Conservation (phyloP, 2,888 invertebrate species). For the Eupithecia centaureata region DNA sequence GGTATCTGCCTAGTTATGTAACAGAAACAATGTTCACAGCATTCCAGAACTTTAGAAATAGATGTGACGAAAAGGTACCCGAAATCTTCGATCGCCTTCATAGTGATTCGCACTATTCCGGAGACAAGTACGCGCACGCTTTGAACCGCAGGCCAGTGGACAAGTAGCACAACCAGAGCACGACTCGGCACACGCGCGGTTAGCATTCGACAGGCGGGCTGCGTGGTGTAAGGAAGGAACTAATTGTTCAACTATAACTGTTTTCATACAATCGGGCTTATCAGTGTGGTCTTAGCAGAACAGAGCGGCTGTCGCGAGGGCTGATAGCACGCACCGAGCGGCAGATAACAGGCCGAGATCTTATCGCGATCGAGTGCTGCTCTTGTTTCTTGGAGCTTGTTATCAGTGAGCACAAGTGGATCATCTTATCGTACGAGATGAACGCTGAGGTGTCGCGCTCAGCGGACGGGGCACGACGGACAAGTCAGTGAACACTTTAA, state of each 20-base stretch:
- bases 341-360: conserved; percentile 12
- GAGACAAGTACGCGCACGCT: not conserved
- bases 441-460: not conserved
- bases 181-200: not conserved
- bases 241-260: not conserved
- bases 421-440: not conserved
- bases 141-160: not conserved
- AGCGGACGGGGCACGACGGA: not conserved
- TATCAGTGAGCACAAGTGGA: not conserved
- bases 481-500: not conserved
- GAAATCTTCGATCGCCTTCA: conserved; percentile 19
- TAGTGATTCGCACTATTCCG: conserved; percentile 1
- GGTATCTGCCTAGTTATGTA: not conserved
- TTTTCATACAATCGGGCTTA: not conserved
- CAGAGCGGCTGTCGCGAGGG: not conserved
- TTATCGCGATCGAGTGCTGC: conserved; percentile 20
- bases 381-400: not conserved
- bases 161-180: not conserved
- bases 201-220: not conserved
- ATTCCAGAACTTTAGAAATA: not conserved
- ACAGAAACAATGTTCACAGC: not conserved
- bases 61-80: conserved; percentile 16
- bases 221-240: not conserved
- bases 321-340: conserved; percentile 15
- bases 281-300: not conserved